Evolutionary conservation across 2,888 invertebrate genomes (phyloP), one percentile per base, ranked within the genome.

Genomic region (Junonia oenone): DNA sequence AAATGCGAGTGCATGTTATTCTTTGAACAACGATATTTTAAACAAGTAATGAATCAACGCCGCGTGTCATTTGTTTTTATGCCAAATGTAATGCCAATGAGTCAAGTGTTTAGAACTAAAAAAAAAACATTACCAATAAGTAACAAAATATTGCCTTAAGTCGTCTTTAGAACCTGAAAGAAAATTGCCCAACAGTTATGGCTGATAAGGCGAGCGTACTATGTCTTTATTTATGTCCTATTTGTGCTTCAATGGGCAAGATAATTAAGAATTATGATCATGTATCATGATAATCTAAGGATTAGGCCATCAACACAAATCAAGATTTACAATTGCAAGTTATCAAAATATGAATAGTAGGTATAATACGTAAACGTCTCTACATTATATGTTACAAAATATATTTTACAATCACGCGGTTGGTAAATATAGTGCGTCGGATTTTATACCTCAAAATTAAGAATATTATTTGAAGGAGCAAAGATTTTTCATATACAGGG

Each of bases 201-300:
- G 61, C 68, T 63, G 56, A 54, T 63, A 61, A 65, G 63, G 62
- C 56, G 52, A 49, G 31, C 45, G 43, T 55, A 56, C 55, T 65
- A 64, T 62, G 54, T 64, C 58, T 61, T 72, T 74, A 75, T 73
- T 71, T 68, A 71, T 75, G 69, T 68, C 65, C 69, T 67, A 68
- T 68, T 70, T 71, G 75, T 71, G 74, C 72, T 61, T 72, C 69
- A 78, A 71, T 73, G 69, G 67, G 53, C 68, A 61, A 64, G 61
- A 60, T 80, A 78, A 81, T 81, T 57, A 53, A 45, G 50, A 55
- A 53, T 51, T 75, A 68, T 71, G 40, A 62, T 59, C 61, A 52
- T 62, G 66, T 67, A 67, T 68, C 65, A 69, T 66, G 67, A 68
- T 65, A 64, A 29, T 37, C 51, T 33, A 55, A 47, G 14, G 15